Percentiles rank a stretch among this genome's conserved stretches.
These are phyloP conservation scores for Pseudeuparius sepicola DNA, from an alignment of 2,888 invertebrate genomes.

Conservation along the genomic window DNA sequence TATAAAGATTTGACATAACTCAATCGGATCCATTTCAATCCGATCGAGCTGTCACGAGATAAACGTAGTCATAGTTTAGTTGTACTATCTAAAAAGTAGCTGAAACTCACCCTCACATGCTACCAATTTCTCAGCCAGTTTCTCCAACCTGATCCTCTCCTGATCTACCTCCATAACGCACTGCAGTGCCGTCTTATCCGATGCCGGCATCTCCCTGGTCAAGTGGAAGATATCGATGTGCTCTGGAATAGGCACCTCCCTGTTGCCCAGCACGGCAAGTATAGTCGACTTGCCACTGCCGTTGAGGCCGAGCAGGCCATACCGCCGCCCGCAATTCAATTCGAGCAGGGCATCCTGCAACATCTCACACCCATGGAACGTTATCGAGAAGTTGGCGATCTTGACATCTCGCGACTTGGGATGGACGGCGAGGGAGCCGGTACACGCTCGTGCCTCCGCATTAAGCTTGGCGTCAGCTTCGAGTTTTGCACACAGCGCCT, in stretches of 20 bases:
- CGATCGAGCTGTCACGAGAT: too few relatives aligned
- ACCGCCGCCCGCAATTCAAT: slow-evolving; percentile 93
- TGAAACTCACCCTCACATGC: slow-evolving; percentile 77
- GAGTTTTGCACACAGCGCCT: slow-evolving; percentile 75
- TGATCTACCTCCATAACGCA: slow-evolving; percentile 98
- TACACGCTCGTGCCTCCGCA: slow-evolving; percentile 87
- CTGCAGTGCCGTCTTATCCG: slow-evolving; percentile 88
- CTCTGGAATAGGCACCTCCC: slow-evolving; percentile 92
- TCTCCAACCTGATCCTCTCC: slow-evolving; percentile 83
- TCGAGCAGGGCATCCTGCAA: slow-evolving; percentile 93
- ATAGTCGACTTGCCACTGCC: slow-evolving; percentile 97
- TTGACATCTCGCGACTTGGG: slow-evolving; percentile 94
- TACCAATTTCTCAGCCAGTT: slow-evolving; percentile 81
- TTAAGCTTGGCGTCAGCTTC: slow-evolving; percentile 87
- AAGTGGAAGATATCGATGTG: slow-evolving; percentile 97
- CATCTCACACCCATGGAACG: slow-evolving; percentile 95
- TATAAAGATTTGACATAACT: too few relatives aligned
- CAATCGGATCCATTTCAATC: too few relatives aligned
- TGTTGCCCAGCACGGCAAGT: slow-evolving; percentile 79
- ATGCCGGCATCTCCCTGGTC: slow-evolving; percentile 96
- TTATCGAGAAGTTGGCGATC: slow-evolving; percentile 91
- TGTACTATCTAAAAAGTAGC: too few relatives aligned
- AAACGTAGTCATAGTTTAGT: too few relatives aligned
- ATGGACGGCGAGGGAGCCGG: slow-evolving; percentile 91
- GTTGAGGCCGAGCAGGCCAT: slow-evolving; percentile 95